Base-by-base conservation (phyloP, 2,113 vertebrate species). In the Microtus richardsoni region DNA sequence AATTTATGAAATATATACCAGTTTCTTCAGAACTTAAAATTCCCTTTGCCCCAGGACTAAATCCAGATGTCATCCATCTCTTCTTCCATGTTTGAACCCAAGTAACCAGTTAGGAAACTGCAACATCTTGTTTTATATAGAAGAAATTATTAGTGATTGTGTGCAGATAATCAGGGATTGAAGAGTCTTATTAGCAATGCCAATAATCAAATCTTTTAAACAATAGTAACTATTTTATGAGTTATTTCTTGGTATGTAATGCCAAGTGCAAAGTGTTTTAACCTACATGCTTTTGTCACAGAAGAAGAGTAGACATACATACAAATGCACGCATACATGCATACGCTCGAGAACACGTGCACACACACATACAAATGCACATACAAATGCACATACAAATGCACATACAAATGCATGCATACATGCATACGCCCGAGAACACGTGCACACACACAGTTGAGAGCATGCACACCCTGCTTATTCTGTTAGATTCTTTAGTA, bases 61-160 rank as follows among this genome's bases (percentile, higher is more conserved):
- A 54, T 93, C 30, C 49, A 89, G 71, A 83, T 70, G 94, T 71
- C 49, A 78, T 92, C 5, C 12, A 52, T 91, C 39, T 85, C 33
- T 87, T 91, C 77, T 52, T 95, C 17, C 85, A 74, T 88, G 44
- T 94, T 95, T 93, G 96, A 95, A 73, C 85, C 82, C n/a, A 94
- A 94, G 54, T 92, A 96, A 94, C 58, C 64, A 75, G 82, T 83
- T 74, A 90, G 52, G n/a, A 85, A 93, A 94, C 33, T 85, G 4
- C 33, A 70, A 54, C 93, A 77, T 36, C 88, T 91, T 83, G 21
- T 78, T 83, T 91, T 96, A 64, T 92, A 14, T 74, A 93, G 71
- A 41, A 79, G 14, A 90, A 95, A 95, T 93, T 73, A 28, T 96
- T 92, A 60, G n/a, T 89, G 82, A 84, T 93, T 96, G 85, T 91